These are phyloP conservation scores for Bombus vancouverensis DNA, from an alignment of 1,140 invertebrate species.

Conservation along the genomic window DNA sequence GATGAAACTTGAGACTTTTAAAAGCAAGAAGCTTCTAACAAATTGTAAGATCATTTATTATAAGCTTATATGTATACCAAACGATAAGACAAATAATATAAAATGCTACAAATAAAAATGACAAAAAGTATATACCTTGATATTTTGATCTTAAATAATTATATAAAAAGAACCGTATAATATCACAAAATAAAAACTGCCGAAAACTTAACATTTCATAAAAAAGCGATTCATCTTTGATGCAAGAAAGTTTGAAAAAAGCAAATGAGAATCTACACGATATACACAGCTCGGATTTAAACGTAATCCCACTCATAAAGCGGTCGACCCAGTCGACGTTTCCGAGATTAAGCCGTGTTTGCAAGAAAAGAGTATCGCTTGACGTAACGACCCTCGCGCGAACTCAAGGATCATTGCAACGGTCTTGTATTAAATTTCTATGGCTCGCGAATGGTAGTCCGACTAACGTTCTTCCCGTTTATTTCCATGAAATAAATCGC, in stretches of 20 bases:
- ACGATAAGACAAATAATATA: no score
- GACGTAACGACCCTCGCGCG: background rate
- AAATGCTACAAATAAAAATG: no score
- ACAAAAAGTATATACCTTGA: no score
- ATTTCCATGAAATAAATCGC: background rate
- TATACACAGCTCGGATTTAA: background rate
- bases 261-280: background rate
- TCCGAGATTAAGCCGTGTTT: conserved; percentile 32
- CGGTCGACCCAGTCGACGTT: background rate
- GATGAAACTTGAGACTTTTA: background rate
- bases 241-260: background rate
- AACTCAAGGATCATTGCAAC: background rate
- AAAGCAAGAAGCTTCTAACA: no score
- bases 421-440: conserved; percentile 30
- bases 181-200: no score
- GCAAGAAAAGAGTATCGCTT: conserved; percentile 4
- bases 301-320: background rate
- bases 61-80: no score
- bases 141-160: no score
- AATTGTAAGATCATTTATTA: no score
- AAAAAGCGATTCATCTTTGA: no score
- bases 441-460: background rate
- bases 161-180: no score
- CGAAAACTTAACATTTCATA: no score
- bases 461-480: conserved; percentile 2